Conservation (phyloP, 2,113 vertebrate genomes). For the Patagioenas fasciata region DNA sequence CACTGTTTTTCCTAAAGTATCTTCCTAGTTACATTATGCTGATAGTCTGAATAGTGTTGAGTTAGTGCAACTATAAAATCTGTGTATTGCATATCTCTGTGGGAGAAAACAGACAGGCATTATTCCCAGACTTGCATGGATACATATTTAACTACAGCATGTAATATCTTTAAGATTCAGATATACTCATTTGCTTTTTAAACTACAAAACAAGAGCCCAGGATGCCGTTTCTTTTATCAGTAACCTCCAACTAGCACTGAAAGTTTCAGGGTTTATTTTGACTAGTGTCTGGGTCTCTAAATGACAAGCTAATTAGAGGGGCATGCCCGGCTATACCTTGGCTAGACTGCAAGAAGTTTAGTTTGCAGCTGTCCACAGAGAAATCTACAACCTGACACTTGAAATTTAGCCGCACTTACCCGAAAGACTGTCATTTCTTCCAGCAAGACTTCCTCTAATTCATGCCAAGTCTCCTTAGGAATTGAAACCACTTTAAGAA, state of each 20-base stretch:
- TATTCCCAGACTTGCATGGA: neutral
- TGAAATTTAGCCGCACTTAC: conserved; percentile 79
- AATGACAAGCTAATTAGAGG: conserved; percentile 75
- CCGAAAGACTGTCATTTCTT: conserved; percentile 96
- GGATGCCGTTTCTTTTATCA: conserved; percentile 52
- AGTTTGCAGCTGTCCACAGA: conserved; percentile 64
- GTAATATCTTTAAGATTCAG: neutral
- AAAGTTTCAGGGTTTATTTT: conserved; percentile 74
- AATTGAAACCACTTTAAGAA: conserved; percentile 96
- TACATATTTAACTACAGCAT: neutral
- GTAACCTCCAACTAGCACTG: conserved; percentile 50
- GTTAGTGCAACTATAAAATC: neutral
- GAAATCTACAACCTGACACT: conserved; percentile 55
- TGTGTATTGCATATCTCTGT: neutral
- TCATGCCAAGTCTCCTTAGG: conserved; percentile 97
- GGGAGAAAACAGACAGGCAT: neutral
- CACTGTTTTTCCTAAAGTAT: neutral
- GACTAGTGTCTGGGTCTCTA: conserved; percentile 69
- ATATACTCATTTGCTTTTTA: conserved; percentile 43
- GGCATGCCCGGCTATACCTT: conserved; percentile 48
- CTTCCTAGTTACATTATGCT: neutral
- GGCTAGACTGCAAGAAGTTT: conserved; percentile 21
- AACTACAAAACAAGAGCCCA: conserved; percentile 18
- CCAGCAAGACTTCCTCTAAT: conserved; percentile 95
- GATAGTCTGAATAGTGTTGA: neutral